phyloP scores from a whole-genome alignment of 2,888 invertebrate genomes.

The Vannuccia rotundouncinata region DNA sequence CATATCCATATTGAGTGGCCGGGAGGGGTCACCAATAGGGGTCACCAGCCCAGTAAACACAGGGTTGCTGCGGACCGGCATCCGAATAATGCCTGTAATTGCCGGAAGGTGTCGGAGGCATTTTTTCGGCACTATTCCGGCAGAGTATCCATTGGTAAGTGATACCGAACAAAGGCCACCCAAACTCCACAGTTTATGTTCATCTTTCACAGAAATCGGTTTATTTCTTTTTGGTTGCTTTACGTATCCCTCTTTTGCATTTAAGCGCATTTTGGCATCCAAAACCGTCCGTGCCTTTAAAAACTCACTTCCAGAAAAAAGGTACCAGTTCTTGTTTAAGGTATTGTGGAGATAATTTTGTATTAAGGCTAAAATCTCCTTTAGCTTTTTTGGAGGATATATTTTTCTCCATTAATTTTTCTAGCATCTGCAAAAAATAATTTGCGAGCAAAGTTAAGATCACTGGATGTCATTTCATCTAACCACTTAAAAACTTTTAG shows the following conservation, averaged over 20 bases:
- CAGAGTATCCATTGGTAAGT: no score
- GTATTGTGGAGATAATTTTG: background rate
- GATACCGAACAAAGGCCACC: background rate
- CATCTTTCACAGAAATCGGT: background rate
- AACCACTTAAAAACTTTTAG: background rate
- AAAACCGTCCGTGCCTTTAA: background rate
- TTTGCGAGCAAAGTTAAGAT: background rate
- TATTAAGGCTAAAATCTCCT: background rate
- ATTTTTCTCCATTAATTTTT: background rate
- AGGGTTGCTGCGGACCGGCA: no score
- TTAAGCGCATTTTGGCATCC: background rate
- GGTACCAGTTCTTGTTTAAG: background rate
- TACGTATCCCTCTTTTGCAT: background rate
- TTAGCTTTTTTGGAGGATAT: no score
- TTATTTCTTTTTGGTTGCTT: background rate
- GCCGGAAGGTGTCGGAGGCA: no score
- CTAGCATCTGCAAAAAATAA: background rate
- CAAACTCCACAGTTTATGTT: background rate
- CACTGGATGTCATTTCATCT: background rate
- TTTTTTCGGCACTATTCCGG: no score
- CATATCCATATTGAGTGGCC: no score
- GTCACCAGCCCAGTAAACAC: no score
- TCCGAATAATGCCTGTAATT: no score
- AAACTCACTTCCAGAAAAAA: background rate
- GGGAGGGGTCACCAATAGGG: no score